These are phyloP conservation scores for Acrobasis suavella DNA, from an alignment of 2,888 invertebrate genomes.

Conservation along the genomic window DNA sequence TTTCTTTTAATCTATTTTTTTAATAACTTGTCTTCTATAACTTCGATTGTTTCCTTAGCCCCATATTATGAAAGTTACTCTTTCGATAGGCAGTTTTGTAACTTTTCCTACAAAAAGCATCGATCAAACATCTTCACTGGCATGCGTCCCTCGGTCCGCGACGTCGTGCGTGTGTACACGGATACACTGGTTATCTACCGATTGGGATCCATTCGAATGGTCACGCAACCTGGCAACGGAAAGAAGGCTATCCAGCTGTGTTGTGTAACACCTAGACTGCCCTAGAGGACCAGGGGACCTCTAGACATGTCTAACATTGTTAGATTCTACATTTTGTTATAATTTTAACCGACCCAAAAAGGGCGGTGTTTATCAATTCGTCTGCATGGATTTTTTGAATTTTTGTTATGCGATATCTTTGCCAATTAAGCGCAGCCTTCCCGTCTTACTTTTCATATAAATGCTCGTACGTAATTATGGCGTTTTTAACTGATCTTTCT, in stretches of 20 bases:
- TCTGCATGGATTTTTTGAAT: too few relatives aligned
- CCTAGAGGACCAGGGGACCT: neutral
- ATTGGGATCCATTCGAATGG: neutral
- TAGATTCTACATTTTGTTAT: too few relatives aligned
- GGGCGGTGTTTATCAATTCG: too few relatives aligned
- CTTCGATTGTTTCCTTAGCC: too few relatives aligned
- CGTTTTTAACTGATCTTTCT: too few relatives aligned
- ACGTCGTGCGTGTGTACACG: neutral
- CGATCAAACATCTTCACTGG: neutral
- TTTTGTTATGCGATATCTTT: too few relatives aligned
- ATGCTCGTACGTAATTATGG: too few relatives aligned
- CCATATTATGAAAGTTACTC: neutral
- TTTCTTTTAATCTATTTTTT: too few relatives aligned
- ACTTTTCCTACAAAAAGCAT: neutral
- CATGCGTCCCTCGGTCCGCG: neutral
- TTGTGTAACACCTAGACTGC: neutral
- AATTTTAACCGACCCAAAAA: too few relatives aligned
- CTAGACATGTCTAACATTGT: neutral
- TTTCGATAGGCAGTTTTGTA: neutral
- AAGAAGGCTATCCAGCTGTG: neutral
- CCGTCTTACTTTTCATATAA: too few relatives aligned
- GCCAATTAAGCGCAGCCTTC: too few relatives aligned
- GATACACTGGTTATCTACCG: neutral
- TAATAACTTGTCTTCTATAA: too few relatives aligned
- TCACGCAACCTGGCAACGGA: conserved; percentile 1